phyloP scores from a whole-genome alignment of 1,140 invertebrate species.

The Drosophila arawakana region DNA sequence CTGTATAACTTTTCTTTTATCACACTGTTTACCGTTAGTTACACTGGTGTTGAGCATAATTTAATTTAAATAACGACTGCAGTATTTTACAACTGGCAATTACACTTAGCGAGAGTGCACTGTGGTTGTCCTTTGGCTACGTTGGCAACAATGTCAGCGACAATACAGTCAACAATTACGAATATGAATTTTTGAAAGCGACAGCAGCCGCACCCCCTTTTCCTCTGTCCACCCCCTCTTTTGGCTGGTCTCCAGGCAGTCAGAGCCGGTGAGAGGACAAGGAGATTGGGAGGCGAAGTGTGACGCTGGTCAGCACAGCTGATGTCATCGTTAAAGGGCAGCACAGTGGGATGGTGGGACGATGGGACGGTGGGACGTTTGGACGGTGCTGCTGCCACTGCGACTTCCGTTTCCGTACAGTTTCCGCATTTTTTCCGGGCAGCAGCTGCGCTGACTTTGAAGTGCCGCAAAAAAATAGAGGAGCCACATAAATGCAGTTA shows the following conservation, averaged over 20 bases:
- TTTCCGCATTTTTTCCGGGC: conserved; percentile 72
- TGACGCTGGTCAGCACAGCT: conserved; percentile 29
- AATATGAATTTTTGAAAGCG: conserved; percentile 82
- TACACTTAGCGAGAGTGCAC: conserved; percentile 43
- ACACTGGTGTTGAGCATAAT: too few relatives aligned
- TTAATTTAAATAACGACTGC: background rate
- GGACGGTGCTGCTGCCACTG: conserved; percentile 66
- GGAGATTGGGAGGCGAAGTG: conserved; percentile 2
- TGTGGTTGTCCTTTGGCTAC: conserved; percentile 47
- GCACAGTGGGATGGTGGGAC: too few relatives aligned
- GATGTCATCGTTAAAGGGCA: too few relatives aligned
- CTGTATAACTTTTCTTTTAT: too few relatives aligned
- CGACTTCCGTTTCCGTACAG: conserved; percentile 81
- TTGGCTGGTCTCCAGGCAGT: conserved; percentile 16
- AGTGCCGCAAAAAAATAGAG: conserved; percentile 51
- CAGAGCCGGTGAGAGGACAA: background rate
- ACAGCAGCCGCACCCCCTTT: conserved; percentile 61
- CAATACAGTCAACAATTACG: conserved; percentile 83
- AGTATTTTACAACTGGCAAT: background rate
- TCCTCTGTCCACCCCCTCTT: conserved; percentile 32
- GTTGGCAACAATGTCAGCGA: conserved; percentile 65
- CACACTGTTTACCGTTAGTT: too few relatives aligned
- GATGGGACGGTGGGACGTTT: too few relatives aligned
- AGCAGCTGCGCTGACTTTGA: conserved; percentile 80
- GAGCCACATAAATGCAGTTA: conserved; percentile 38